Evolutionary conservation across 1,140 invertebrate species (phyloP).

Genomic region (Brachionus calyciflorus): DNA sequence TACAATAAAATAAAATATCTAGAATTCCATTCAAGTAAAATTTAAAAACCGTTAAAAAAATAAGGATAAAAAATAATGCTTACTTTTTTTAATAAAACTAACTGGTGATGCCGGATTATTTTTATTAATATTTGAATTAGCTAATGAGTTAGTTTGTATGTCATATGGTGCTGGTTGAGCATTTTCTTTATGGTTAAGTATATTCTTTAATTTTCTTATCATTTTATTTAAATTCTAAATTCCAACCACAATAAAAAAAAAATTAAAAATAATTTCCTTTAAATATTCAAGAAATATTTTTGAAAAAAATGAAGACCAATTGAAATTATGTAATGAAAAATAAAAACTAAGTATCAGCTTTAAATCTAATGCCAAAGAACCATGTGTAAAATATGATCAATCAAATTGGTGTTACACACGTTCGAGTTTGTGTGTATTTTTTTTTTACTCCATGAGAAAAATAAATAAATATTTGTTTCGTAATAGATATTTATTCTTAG

Average conservation of each 20-base stretch:
- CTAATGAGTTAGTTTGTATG: neutral
- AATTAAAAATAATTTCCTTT: no score
- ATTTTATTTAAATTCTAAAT: slow-evolving; percentile 28
- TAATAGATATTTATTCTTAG: no score
- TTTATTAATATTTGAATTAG: neutral
- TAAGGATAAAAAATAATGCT: neutral
- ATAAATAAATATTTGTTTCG: no score
- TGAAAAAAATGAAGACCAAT: no score
- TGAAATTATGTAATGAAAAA: neutral
- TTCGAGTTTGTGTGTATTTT: no score
- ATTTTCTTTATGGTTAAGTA: slow-evolving; percentile 14
- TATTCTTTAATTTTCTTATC: slow-evolving; percentile 14
- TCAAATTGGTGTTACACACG: no score
- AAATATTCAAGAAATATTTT: no score
- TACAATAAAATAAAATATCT: no score
- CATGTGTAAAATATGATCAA: slow-evolving; percentile 31
- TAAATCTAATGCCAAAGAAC: neutral
- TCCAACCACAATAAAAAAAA: no score
- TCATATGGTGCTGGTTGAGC: neutral
- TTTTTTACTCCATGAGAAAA: slow-evolving; percentile 1
- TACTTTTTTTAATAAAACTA: slow-evolving; percentile 18
- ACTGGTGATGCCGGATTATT: neutral
- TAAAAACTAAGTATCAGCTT: slow-evolving; percentile 23
- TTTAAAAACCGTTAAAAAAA: no score
- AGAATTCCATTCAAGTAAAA: no score